Base-by-base conservation (phyloP, 2,888 invertebrate species). In the Sceliomorpha sp. region DNA sequence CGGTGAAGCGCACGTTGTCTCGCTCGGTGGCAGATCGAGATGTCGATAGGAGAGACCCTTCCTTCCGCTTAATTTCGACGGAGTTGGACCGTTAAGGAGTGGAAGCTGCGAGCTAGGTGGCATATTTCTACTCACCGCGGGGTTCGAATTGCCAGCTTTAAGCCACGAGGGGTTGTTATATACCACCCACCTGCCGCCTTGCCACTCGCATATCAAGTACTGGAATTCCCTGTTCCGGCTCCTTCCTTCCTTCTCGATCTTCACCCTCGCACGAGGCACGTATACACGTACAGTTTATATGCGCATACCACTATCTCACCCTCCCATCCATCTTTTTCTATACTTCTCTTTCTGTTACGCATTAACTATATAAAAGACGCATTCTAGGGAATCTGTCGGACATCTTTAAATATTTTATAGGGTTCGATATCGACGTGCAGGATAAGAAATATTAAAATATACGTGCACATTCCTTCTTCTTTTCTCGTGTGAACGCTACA, bases 151-250 rank as follows among this genome's bases (percentile, higher is more conserved):
- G 82, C 80, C 72, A 73, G 80, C 82, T 84, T 63, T 83, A 84
- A 82, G 81, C 75, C 76, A 76, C 74, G 73, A 70, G 73, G 70
- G 66, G 70, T 67, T 70, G 62, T 67, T 70, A 67, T n/a, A n/a
- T 74, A 72, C 72, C 67, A 71, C 74, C 77, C 75, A 77, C 73
- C 75, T 74, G 73, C 79, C 73, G 78, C 74, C 74, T 79, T 67
- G 76, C 77, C 74, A 72, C 74, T 37, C 75, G 84, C 84, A 83
- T 84, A 84, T 83, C 82, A 84, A 84, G 77, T 79, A 82, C 77
- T 14, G 64, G 66, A 70, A 71, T 70, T 51, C 60, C 55, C 75
- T 62, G 68, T 69, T 70, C 15, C 48, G 20, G 48, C 66, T 51
- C 69, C 60, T 62, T 63, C 51, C 48, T n/a, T n/a, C n/a, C n/a